A percentile compares a stretch with the other conserved stretches of the same genome.
Conservation (phyloP, 2,113 vertebrate species). For the Sinocyclocheilus rhinocerous region DNA sequence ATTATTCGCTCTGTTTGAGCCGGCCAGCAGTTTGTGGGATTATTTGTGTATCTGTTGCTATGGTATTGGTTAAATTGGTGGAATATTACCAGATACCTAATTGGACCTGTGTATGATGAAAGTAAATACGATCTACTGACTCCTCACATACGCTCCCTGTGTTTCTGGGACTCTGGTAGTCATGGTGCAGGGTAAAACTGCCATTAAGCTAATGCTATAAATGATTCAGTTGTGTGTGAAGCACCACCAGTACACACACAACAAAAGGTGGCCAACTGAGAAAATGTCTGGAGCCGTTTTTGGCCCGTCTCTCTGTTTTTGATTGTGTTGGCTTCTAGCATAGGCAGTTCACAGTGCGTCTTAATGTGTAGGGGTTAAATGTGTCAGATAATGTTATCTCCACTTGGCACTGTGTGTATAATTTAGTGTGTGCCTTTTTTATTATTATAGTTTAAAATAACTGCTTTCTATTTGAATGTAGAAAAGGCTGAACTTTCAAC, state of each 20-base stretch:
- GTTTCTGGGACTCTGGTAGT: background rate
- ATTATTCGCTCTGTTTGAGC: background rate
- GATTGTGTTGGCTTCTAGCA: constrained; percentile 7
- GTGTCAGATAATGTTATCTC: background rate
- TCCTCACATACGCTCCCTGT: background rate
- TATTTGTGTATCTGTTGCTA: background rate
- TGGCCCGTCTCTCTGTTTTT: background rate
- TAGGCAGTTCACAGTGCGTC: background rate
- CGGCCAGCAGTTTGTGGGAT: background rate
- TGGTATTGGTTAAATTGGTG: background rate
- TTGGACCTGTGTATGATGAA: background rate
- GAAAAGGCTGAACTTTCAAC: constrained; percentile 3
- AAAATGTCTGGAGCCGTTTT: constrained; percentile 9
- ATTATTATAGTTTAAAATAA: background rate
- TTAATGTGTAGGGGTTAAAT: background rate
- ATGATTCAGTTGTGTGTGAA: constrained; percentile 1
- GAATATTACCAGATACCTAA: background rate
- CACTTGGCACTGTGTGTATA: background rate
- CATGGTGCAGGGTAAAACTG: constrained; percentile 9
- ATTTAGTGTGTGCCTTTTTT: background rate
- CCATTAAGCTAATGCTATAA: constrained; percentile 6
- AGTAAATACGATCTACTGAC: constrained; percentile 17
- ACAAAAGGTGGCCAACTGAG: constrained; percentile 12
- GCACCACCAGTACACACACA: constrained; percentile 17
- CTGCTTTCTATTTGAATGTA: background rate